Base-by-base conservation (phyloP, 2,888 invertebrate genomes). In the Aradus depressus region DNA sequence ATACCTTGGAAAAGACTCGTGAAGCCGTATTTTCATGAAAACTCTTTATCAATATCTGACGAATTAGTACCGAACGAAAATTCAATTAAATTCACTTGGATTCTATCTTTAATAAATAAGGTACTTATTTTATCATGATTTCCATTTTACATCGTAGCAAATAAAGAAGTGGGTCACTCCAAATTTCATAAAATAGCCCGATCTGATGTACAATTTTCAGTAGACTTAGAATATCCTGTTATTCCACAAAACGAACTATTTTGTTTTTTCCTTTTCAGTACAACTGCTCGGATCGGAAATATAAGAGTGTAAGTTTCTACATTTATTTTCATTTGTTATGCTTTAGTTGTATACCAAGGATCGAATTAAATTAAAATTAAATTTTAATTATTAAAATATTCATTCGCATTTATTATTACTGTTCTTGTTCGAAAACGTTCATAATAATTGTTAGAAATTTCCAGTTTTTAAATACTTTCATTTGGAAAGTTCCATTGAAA, bases 31-130 rank as follows among this genome's bases (percentile, higher is more conserved):
- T 64, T 75, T 0, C 91, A 93, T 65, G 76, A 86, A 59, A 71
- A 78, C 0, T 63, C 67, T 0, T 74, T 73, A 63, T 77, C 79
- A 63, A 91, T 86, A 66, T 80, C 81, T 3, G 81, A 90, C 59
- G 90, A 92, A 57, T 72, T 93, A 16, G 91, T 93, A 4, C 91
- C 91, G 0, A 93, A 92, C 0, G 77, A 88, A 2, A 92, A 93
- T 64, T 92, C 91, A 0, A 74, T 88, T 6, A 72, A 85, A 39
- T 79, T 84, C 1, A 83, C 81, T 1, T 87, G 88, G 76, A 73
- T 87, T 14, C 74, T 93, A 42, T 72, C 77, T 54, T 70, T 84
- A 18, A 84, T 87, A 84, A 83, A 81, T 62, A 74, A 79, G 62
- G 81, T 87, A 60, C 31, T 10, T 10, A 10, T 28, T 28, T 28